phyloP scores from a whole-genome alignment of 2,797 vertebrate genomes.

The Cryptoblepharus egeriae region DNA sequence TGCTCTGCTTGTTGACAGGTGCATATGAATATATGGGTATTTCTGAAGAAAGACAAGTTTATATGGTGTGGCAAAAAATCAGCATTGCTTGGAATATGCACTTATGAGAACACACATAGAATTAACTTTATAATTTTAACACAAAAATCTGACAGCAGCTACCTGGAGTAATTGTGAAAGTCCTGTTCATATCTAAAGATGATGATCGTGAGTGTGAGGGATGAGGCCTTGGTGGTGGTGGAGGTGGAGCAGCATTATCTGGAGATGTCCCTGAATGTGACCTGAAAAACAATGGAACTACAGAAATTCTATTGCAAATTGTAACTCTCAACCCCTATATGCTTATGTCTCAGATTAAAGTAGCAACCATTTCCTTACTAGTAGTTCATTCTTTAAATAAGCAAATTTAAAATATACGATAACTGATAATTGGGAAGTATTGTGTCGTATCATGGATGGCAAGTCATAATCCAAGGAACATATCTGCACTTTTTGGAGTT shows the following conservation, averaged over 20 bases:
- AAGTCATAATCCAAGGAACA: background rate
- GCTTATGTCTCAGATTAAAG: background rate
- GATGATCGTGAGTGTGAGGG: constrained; percentile 96
- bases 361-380: background rate
- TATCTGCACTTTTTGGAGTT: background rate
- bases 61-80: background rate
- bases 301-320: constrained; percentile 36
- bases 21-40: background rate
- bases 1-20: background rate
- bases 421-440: background rate
- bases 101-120: background rate
- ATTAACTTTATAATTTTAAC: background rate
- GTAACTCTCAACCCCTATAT: constrained; percentile 12
- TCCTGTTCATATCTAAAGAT: constrained; percentile 97
- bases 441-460: too few species aligned
- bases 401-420: background rate
- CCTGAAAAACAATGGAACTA: constrained; percentile 76
- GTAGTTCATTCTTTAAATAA: background rate
- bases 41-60: background rate
- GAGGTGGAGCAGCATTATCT: constrained; percentile 90
- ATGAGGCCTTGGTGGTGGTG: constrained; percentile 93
- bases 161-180: constrained; percentile 88
- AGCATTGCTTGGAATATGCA: background rate
- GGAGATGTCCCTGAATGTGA: constrained; percentile 96
- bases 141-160: constrained; percentile 19